A percentile compares a stretch with the other conserved stretches of the same genome.
Evolutionary conservation across 2,888 invertebrate genomes (phyloP).

Genomic region (Drosophila lutescens): DNA sequence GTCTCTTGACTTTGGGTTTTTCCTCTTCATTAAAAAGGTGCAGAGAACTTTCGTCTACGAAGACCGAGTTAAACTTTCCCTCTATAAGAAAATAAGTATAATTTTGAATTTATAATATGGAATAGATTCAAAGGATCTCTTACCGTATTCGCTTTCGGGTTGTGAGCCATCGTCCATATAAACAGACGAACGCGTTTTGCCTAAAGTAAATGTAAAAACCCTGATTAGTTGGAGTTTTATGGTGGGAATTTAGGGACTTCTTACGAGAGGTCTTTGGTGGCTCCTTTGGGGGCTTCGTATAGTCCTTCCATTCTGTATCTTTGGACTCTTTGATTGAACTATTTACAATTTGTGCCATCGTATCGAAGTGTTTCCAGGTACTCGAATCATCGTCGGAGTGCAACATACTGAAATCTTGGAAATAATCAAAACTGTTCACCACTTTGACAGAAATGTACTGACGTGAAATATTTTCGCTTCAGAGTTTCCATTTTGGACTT

Average conservation of each 20-base stretch:
- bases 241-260: background rate
- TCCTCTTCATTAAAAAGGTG: constrained; percentile 17
- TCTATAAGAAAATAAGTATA: background rate
- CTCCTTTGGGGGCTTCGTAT: constrained; percentile 6
- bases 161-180: constrained; percentile 2
- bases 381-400: background rate
- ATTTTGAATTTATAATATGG: no score
- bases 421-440: background rate
- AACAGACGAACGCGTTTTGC: background rate
- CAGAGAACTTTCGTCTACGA: constrained; percentile 10
- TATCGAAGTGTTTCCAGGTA: constrained; percentile 14
- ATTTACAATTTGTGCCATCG: constrained; percentile 6
- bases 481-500: constrained; percentile 44
- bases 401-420: constrained; percentile 5
- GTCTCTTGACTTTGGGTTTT: background rate
- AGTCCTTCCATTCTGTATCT: constrained; percentile 13
- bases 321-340: background rate
- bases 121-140: background rate
- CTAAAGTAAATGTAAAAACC: background rate
- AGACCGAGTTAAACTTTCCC: background rate
- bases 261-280: constrained; percentile 11
- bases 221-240: background rate
- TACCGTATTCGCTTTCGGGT: background rate
- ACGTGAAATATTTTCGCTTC: constrained; percentile 42
- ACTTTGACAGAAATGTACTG: background rate